These are phyloP conservation scores for Eueides isabella DNA, from an alignment of 1,140 invertebrate species.

Conservation along the genomic window DNA sequence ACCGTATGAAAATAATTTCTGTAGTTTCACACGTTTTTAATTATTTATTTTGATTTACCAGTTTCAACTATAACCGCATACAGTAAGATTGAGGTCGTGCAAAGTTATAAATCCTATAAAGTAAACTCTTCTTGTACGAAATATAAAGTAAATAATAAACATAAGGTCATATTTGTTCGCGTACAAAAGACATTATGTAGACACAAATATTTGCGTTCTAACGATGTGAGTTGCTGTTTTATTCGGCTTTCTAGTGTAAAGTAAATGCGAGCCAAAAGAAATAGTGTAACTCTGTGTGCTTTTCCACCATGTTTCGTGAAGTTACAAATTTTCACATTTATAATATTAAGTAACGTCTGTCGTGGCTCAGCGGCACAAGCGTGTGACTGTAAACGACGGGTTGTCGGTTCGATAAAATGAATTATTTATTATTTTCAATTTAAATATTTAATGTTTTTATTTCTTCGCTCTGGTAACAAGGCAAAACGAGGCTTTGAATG, in stretches of 20 bases:
- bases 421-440: no score
- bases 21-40: not conserved
- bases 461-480: no score
- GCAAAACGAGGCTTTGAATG: no score
- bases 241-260: not conserved
- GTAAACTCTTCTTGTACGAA: not conserved
- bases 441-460: no score
- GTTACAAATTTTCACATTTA: not conserved
- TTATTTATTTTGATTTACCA: not conserved
- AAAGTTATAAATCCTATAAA: not conserved
- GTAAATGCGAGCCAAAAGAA: not conserved
- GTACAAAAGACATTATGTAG: not conserved
- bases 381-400: no score
- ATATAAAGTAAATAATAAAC: slow-evolving; percentile 1
- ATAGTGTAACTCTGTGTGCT: not conserved
- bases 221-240: slow-evolving; percentile 12
- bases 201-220: not conserved
- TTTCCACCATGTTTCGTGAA: not conserved
- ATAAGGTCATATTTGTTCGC: not conserved
- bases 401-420: no score
- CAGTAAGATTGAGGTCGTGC: not conserved
- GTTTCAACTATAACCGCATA: not conserved
- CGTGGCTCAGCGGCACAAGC: no score
- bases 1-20: not conserved
- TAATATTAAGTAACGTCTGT: no score